Evolutionary conservation across 2,113 vertebrate species (phyloP).

Genomic region (Daboia siamensis): DNA sequence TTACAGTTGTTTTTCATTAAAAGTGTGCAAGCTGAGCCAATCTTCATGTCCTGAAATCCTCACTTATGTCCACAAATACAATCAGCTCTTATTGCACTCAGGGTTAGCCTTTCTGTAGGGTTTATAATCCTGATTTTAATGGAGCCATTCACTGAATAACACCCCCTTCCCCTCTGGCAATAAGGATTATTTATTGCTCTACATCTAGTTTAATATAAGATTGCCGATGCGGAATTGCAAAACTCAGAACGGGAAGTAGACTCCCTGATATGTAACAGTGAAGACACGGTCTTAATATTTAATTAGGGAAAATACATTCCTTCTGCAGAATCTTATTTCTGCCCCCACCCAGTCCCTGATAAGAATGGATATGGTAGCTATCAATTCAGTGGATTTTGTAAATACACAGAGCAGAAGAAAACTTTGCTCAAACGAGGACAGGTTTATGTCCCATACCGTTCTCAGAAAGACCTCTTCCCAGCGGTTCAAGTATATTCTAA

Average conservation of each 20-base stretch:
- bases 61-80: constrained; percentile 63
- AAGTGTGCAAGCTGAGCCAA: constrained; percentile 70
- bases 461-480: not conserved
- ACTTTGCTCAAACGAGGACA: not conserved
- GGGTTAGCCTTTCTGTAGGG: constrained; percentile 52
- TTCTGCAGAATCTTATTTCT: not conserved
- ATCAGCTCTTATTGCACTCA: constrained; percentile 77
- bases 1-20: constrained; percentile 64
- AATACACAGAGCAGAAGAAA: not conserved
- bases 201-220: constrained; percentile 27
- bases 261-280: constrained; percentile 8
- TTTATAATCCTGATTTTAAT: constrained; percentile 34
- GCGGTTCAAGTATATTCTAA: not conserved
- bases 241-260: too few species aligned
- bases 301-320: not conserved
- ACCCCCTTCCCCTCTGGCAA: constrained; percentile 5
- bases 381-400: not conserved
- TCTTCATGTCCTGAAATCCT: constrained; percentile 67
- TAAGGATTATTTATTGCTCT: constrained; percentile 36
- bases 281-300: constrained; percentile 2
- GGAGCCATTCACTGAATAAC: constrained; percentile 1
- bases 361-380: not conserved
- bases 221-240: not conserved
- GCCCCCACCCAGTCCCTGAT: not conserved
- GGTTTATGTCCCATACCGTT: not conserved